phyloP scores from a whole-genome alignment of 2,797 vertebrate species.

The Micrastur ruficollis region DNA sequence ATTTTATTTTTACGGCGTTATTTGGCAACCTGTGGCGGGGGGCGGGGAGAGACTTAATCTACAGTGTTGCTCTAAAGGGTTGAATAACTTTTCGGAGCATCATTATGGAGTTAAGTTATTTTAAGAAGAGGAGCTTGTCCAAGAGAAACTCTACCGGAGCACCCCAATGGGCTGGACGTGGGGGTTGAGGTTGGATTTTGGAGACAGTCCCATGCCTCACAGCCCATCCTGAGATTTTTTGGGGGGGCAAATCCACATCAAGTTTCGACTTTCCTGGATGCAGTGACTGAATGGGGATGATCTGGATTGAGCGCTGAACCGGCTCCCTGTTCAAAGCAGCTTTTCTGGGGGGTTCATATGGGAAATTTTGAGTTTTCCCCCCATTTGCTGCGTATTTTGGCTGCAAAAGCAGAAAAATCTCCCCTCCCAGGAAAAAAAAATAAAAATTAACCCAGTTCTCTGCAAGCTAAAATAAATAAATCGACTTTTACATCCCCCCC shows the following conservation, averaged over 20 bases:
- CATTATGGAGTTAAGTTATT: not conserved
- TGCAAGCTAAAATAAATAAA: slow-evolving; percentile 29
- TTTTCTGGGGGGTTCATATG: not conserved
- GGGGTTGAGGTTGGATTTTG: not conserved
- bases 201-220: accelerated
- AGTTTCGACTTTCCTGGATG: not conserved
- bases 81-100: not conserved
- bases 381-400: not conserved
- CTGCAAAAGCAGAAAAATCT: not conserved
- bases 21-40: not conserved
- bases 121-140: not conserved
- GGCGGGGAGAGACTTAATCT: not conserved
- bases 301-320: not conserved
- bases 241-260: not conserved
- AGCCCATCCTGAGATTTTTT: not conserved
- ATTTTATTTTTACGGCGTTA: not conserved
- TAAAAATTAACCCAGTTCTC: not conserved
- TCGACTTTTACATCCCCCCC: not conserved
- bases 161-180: not conserved
- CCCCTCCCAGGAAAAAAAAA: not conserved
- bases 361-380: not conserved
- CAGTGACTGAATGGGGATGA: accelerated
- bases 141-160: not conserved
- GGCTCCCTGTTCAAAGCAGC: accelerated
- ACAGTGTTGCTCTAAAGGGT: not conserved